Base-by-base conservation (phyloP, 2,888 invertebrate species). In the Conchocele bisecta region DNA sequence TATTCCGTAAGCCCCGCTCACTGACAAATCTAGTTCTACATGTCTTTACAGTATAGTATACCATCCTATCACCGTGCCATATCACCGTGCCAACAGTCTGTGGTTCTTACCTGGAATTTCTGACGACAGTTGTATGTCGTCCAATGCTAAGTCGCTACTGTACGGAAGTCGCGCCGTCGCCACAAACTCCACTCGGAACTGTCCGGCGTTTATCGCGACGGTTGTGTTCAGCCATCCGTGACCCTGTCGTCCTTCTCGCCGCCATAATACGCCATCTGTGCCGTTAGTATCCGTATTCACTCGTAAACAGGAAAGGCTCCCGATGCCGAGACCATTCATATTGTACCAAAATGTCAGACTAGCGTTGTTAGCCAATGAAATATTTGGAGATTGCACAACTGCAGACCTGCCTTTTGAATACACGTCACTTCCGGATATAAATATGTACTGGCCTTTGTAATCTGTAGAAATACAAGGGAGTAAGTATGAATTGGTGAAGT, bases 251-350 rank as follows among this genome's bases (percentile, higher is more conserved):
- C 74, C 74, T 13, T 24, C 20, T 33, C 37, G 50, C 20, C 39
- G 29, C 74, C 68, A 74, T 46, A 74, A 13, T 24, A 33, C 54
- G 4, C 13, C 7, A 0, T 15, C 26, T 6, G 33, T 44, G 13
- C 20, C 20, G 22, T 65, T 65, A 5, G 33, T 48, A n/a, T 26
- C 29, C 5, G 28, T 26, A 13, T 26, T 46, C 7, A 53, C 0
- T 15, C 53, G 13, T 3, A 28, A 24, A 39, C 75, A 15, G 4
- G 51, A 37, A 1, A 75, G 56, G 9, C 28, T 50, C 3, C 78
- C 78, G 3, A 64, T 70, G 5, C 75, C 75, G 29, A 61, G 57
- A 11, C 78, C 78, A 29, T 75, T 75, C 78, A 79, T 79, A 13
- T 28, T 58, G 37, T 70, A 70, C 78, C 78, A 79, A 33, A 79